Conservation (phyloP, 2,113 vertebrate species). For the Hiodon alosoides region DNA sequence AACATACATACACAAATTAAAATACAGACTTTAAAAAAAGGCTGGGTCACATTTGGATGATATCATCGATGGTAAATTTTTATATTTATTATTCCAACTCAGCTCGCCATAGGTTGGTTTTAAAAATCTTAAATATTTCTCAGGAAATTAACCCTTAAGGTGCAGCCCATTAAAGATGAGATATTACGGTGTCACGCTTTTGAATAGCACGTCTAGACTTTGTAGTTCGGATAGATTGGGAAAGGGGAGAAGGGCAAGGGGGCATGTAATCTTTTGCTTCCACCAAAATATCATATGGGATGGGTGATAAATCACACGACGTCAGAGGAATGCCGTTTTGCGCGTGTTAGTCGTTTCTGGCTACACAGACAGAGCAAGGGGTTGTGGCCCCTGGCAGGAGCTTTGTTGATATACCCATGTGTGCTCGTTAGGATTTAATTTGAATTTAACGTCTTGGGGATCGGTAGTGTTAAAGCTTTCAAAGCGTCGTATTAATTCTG, state of each 20-base stretch:
- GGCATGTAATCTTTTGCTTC: background rate
- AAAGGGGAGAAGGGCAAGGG: constrained; percentile 21
- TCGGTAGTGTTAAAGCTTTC: constrained; percentile 4
- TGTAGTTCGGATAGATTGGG: background rate
- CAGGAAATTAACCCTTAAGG: constrained; percentile 8
- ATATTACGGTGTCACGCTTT: constrained; percentile 24
- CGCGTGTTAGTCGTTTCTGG: constrained; percentile 21
- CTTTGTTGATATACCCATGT: constrained; percentile 18
- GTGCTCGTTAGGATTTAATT: constrained; percentile 34
- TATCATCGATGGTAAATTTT: background rate
- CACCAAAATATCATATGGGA: constrained; percentile 36
- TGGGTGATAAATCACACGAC: constrained; percentile 53
- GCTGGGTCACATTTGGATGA: background rate
- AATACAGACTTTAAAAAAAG: background rate
- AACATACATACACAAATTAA: too few species aligned
- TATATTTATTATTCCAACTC: background rate
- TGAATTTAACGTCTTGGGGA: constrained; percentile 30
- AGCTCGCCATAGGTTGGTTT: background rate
- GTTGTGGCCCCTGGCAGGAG: background rate
- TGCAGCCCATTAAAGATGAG: constrained; percentile 15
- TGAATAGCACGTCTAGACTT: constrained; percentile 24
- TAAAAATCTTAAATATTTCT: background rate
- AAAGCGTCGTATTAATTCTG: constrained; percentile 3
- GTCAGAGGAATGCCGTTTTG: constrained; percentile 29
- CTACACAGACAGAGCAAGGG: constrained; percentile 14